phyloP scores from a whole-genome alignment of 1,140 invertebrate species.

The Calliphora vicina region DNA sequence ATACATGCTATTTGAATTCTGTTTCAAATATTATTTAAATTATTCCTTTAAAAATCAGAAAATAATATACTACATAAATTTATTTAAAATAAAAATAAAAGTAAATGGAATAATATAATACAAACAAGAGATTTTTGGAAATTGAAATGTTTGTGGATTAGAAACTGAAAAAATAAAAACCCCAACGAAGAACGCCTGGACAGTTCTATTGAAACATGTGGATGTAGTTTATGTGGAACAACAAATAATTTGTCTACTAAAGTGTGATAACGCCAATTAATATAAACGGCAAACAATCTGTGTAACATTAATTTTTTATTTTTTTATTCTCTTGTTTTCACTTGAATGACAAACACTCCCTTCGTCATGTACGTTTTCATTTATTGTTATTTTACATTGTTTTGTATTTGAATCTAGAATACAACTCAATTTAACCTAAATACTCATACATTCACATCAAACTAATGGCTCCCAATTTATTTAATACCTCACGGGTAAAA shows the following conservation, averaged over 20 bases:
- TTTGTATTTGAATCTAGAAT: background rate
- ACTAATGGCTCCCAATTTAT: constrained; percentile 10
- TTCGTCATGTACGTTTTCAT: background rate
- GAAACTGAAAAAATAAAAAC: too few species aligned
- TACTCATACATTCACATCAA: background rate
- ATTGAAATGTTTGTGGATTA: too few species aligned
- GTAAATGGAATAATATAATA: too few species aligned
- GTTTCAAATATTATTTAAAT: too few species aligned
- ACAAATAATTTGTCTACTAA: background rate
- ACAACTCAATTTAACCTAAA: background rate
- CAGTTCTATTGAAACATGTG: too few species aligned
- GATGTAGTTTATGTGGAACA: too few species aligned
- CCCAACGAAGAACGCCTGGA: too few species aligned
- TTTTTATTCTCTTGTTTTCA: background rate
- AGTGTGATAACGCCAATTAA: background rate
- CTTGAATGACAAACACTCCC: background rate
- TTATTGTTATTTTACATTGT: background rate
- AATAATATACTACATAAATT: too few species aligned
- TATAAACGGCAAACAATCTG: background rate
- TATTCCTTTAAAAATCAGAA: too few species aligned
- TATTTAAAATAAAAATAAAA: too few species aligned
- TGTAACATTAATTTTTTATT: background rate
- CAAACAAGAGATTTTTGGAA: too few species aligned
- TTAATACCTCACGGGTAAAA: background rate
- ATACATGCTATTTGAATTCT: too few species aligned